Evolutionary conservation across 2,888 invertebrate species (phyloP).

Genomic region (Andrena haemorrhoa): DNA sequence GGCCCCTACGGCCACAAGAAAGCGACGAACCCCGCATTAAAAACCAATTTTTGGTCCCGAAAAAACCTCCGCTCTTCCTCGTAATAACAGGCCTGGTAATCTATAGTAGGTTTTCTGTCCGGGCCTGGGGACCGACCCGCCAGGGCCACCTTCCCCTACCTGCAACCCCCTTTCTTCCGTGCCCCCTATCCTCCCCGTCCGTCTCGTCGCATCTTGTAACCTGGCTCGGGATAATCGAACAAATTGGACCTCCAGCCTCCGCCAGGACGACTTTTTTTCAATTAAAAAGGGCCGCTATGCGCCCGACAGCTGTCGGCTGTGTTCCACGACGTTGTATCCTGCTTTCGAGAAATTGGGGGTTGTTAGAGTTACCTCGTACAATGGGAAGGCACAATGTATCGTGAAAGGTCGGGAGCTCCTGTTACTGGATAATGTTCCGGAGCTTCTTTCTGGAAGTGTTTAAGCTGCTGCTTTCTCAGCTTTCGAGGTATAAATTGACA

Average conservation of each 20-base stretch:
- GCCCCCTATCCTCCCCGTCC: not conserved
- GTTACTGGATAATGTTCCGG: not conserved
- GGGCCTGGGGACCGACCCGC: slow-evolving; percentile 73
- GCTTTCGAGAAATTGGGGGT: slow-evolving; percentile 33
- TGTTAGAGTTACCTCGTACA: slow-evolving; percentile 23
- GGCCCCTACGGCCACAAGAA: slow-evolving; percentile 78
- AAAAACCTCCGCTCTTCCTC: slow-evolving; percentile 82
- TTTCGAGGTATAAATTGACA: too few relatives aligned
- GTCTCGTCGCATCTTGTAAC: slow-evolving; percentile 34
- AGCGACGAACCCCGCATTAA: slow-evolving; percentile 84
- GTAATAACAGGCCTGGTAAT: slow-evolving; percentile 84
- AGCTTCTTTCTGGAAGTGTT: not conserved
- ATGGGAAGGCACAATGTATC: slow-evolving; percentile 4
- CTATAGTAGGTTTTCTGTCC: slow-evolving; percentile 84
- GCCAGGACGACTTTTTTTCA: slow-evolving; percentile 79
- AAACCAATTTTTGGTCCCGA: slow-evolving; percentile 84
- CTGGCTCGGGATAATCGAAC: slow-evolving; percentile 77
- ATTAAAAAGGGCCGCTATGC: slow-evolving; percentile 77
- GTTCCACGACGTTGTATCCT: slow-evolving; percentile 50
- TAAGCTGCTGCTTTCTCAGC: not conserved
- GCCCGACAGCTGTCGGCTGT: slow-evolving; percentile 80
- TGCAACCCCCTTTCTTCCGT: slow-evolving; percentile 24
- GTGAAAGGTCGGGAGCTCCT: slow-evolving; percentile 11
- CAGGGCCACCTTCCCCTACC: slow-evolving; percentile 51
- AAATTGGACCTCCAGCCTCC: slow-evolving; percentile 80